phyloP scores from a whole-genome alignment of 2,888 invertebrate genomes.

The Charanyca ferruginea region DNA sequence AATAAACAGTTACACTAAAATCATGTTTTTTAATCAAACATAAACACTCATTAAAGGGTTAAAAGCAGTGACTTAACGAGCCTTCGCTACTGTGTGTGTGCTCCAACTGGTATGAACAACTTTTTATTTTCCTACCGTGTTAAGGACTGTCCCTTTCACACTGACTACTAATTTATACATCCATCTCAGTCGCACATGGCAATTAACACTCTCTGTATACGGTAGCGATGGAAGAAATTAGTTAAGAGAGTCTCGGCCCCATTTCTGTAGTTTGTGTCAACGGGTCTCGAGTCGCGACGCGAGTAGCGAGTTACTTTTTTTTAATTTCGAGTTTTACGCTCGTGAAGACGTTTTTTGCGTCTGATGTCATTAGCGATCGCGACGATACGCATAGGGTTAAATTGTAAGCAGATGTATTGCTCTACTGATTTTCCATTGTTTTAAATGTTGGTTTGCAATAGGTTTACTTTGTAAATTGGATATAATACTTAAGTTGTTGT shows the following conservation, averaged over 20 bases:
- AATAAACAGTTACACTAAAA: constrained; percentile 75
- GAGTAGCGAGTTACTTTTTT: constrained; percentile 67
- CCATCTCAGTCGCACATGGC: constrained; percentile 73
- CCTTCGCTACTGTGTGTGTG: constrained; percentile 78
- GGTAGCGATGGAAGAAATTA: constrained; percentile 89
- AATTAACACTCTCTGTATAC: constrained; percentile 88
- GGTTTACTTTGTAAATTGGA: constrained; percentile 48
- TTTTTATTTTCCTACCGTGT: constrained; percentile 82
- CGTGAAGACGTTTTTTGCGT: constrained; percentile 40
- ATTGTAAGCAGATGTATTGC: constrained; percentile 61
- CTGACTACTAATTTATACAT: constrained; percentile 42
- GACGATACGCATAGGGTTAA: constrained; percentile 68
- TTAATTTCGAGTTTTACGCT: constrained; percentile 66
- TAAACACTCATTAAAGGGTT: constrained; percentile 84
- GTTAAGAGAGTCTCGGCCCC: constrained; percentile 82
- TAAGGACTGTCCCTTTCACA: constrained; percentile 67
- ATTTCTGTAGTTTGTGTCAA: constrained; percentile 82
- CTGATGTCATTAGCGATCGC: constrained; percentile 70
- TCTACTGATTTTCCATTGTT: constrained; percentile 48
- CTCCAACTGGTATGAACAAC: constrained; percentile 78
- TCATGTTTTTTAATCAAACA: constrained; percentile 76
- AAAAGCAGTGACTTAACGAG: constrained; percentile 83
- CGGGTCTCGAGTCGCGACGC: constrained; percentile 67
- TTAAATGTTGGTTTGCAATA: constrained; percentile 22
- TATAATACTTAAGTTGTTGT: constrained; percentile 17